A percentile compares a stretch with the other conserved stretches of the same genome.
These are phyloP conservation scores for Haliclystus octoradiatus DNA, from an alignment of 30 jellyfish, hydroid and myxozoan species.

Conservation along the genomic window DNA sequence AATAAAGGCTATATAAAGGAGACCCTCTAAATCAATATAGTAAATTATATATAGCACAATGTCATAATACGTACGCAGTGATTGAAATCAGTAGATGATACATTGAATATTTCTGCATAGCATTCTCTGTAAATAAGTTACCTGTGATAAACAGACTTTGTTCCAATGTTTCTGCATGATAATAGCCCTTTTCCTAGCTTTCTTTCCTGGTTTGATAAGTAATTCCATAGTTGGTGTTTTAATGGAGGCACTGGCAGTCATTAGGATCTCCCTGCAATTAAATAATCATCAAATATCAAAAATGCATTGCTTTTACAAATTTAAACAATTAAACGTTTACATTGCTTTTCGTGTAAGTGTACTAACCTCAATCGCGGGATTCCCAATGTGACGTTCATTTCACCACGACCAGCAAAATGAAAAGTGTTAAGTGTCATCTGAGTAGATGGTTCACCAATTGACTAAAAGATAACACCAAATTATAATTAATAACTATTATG, in stretches of 20 bases:
- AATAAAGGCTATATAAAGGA: no score
- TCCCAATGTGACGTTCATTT: constrained; percentile 99
- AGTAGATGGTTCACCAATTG: constrained; percentile 99
- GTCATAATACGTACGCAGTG: no score
- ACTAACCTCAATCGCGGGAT: constrained; percentile 88
- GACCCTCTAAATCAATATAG: no score
- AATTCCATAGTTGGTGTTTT: constrained; percentile 97
- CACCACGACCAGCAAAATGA: constrained; percentile 99
- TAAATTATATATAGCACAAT: no score
- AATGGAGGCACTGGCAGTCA: constrained; percentile 80
- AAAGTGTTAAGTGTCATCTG: constrained; percentile 99
- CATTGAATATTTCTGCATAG: no score
- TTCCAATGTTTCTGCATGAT: constrained; percentile 53
- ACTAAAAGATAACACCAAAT: constrained; percentile 22
- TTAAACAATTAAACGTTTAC: no score
- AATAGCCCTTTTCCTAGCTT: constrained; percentile 42
- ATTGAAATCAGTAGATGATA: no score
- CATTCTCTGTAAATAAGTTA: no score
- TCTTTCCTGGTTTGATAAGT: constrained; percentile 42
- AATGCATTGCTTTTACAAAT: no score
- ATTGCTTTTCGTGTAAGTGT: not conserved
- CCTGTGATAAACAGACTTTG: constrained; percentile 72
- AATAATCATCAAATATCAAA: no score
- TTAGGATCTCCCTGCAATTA: constrained; percentile 76
- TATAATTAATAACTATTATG: not conserved